Base-by-base conservation (phyloP, 2,888 invertebrate species). In the Xylota segnis region DNA sequence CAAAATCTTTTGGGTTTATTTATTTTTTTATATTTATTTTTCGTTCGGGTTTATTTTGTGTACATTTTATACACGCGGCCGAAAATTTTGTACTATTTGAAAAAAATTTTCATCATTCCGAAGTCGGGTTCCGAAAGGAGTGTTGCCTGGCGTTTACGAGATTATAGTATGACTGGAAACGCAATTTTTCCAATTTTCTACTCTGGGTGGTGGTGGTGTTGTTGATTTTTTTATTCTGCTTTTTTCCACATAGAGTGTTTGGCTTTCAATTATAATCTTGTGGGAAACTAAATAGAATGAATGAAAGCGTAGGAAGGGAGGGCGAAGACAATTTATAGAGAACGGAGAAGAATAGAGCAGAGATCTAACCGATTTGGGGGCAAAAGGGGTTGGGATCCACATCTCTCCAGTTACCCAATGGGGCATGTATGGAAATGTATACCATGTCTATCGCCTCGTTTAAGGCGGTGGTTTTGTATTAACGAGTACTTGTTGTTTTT, bases 201-300 rank as follows among this genome's bases (percentile, higher is more conserved):
- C 65, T 77, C 61, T 63, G 76, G 81, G 75, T 76, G 81, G 81
- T 79, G 79, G 50, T 45, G 43, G 58, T 72, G 79, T 32, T 76
- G 65, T 66, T 71, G 63, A 50, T 47, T 61, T 52, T 75, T 54
- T 70, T 79, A 27, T 63, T 56, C 23, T 45, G 23, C 29, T 72
- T 71, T 75, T 77, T 82, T 56, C 40, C 16, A 14, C 68, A 74
- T 43, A 37, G 59, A 72, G 66, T 72, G 76, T 77, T 76, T 63
- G 76, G 61, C 76, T 72, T 86, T 86, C 86, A 86, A 76, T 82
- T 86, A 82, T 86, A 86, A 86, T 77, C 86, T 86, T 86, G 82
- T 76, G 82, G 82, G 72, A 82, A 82, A 86, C 76, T 82, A 77
- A 86, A 68, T 82, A 72, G 61, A 86, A 82, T 86, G 43, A 77